Base-by-base conservation (phyloP, 2,888 invertebrate genomes). In the Andrena bicolor region DNA sequence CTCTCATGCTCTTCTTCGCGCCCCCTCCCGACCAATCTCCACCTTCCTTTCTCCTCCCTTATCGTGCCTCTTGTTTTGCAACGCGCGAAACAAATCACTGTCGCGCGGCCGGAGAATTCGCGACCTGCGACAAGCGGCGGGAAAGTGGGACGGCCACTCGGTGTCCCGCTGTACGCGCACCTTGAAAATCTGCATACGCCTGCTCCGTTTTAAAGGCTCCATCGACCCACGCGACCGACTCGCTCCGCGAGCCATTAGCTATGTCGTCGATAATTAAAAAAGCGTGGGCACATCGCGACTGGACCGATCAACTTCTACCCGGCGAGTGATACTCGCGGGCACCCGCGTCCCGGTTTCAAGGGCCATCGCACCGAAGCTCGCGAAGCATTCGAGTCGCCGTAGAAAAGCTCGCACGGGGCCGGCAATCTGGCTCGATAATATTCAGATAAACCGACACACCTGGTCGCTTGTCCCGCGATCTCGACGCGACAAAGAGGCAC, bases 381-480 rank as follows among this genome's bases (percentile, higher is more conserved):
- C 61, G 70, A 73, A 32, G 30, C 70, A 60, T 60, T 69, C 41
- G 51, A 26, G 13, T 4, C 1, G 41, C 16, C 41, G 1, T 66
- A 26, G 74, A 79, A 76, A 82, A 76, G 58, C 32, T 48, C 63
- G 82, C 48, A 77, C 84, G 77, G 77, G 77, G 78, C 82, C 82
- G 76, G 87, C 89, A 85, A 88, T 85, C 88, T 82, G 74, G 80
- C 81, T 77, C 85, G 90, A 90, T 89, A 89, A 88, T 87, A 82
- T 80, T 76, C 82, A 74, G 90, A 90, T 90, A 88, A 87, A 85
- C 81, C 84, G 88, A 89, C 88, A 82, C 85, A 88, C 86, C 84
- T 84, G 84, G 87, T 65, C 76, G 61, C 86, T 77, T 84, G 86
- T 83, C 83, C 76, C 61, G 66, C 79, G 86, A 79, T 79, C 72